Conservation (phyloP, 2,113 vertebrate species). For the Clinocottus analis region DNA sequence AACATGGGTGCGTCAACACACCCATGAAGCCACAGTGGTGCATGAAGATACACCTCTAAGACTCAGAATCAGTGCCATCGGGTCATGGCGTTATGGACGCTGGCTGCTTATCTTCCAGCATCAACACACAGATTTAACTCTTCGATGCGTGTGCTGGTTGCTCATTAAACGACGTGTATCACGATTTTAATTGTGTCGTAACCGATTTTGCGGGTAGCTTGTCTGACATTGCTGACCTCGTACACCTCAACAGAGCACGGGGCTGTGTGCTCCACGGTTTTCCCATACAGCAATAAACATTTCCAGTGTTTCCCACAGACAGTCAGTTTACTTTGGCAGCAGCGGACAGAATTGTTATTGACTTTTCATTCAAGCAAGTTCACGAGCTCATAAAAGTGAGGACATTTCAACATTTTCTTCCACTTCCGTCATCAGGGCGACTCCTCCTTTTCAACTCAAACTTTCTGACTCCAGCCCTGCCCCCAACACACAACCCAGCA, state of each 20-base stretch:
- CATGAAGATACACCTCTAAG: neutral
- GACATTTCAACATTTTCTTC: slow-evolving; percentile 20
- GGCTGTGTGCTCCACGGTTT: slow-evolving; percentile 18
- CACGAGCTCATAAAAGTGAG: slow-evolving; percentile 15
- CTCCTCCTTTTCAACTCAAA: neutral
- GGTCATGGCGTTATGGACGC: neutral
- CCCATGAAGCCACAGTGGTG: neutral
- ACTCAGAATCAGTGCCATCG: neutral
- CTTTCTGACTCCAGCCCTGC: neutral
- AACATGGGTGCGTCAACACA: neutral
- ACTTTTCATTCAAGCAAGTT: slow-evolving; percentile 48
- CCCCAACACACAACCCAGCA: neutral
- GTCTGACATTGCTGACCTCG: neutral
- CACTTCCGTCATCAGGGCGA: neutral
- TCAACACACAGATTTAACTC: neutral
- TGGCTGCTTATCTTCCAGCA: neutral
- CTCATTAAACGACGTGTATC: neutral
- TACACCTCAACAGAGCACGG: neutral
- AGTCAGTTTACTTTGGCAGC: slow-evolving; percentile 66
- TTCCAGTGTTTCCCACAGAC: slow-evolving; percentile 57
- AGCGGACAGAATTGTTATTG: slow-evolving; percentile 33
- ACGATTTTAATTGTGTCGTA: neutral
- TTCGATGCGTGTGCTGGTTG: neutral
- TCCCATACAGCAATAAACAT: slow-evolving; percentile 40
- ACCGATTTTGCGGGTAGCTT: neutral